A percentile compares a stretch with the other conserved stretches of the same genome.
These are phyloP conservation scores for Catharus ustulatus DNA, from an alignment of 2,797 vertebrate genomes.

Conservation along the genomic window DNA sequence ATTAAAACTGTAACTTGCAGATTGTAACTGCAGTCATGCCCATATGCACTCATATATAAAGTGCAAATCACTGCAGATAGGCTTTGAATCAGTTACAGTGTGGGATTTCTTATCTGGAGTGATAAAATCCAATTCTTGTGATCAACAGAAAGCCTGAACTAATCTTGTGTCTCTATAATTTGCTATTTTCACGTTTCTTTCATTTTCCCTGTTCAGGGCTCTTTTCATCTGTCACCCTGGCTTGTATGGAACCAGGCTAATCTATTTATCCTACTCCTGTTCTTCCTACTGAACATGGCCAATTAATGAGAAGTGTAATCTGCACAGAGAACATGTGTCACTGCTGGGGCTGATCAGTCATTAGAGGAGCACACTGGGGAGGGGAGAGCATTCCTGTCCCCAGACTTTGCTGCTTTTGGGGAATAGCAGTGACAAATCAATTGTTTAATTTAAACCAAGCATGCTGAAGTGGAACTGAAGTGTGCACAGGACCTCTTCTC, in stretches of 20 bases:
- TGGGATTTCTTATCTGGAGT: conserved; percentile 2
- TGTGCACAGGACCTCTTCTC: not conserved
- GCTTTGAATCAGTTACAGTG: not conserved
- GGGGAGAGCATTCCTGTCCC: fast-evolving
- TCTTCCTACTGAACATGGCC: not conserved
- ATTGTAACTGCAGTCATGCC: not conserved
- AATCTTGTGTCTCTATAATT: conserved; percentile 44
- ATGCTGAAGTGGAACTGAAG: not conserved
- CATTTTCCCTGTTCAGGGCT: conserved; percentile 6
- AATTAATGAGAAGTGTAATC: conserved; percentile 13
- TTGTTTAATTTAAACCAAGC: not conserved
- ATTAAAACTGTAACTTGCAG: not conserved
- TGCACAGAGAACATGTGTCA: not conserved
- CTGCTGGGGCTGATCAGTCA: not conserved
- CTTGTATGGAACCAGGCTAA: not conserved
- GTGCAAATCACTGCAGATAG: not conserved
- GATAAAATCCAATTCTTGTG: conserved; percentile 42
- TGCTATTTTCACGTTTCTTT: conserved; percentile 52
- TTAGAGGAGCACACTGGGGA: not conserved
- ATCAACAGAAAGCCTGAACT: conserved; percentile 33
- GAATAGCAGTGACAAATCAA: not conserved
- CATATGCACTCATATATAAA: not conserved
- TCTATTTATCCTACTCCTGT: conserved; percentile 45
- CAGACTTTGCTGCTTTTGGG: not conserved
- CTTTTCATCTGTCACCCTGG: conserved; percentile 31